These are phyloP conservation scores for Thunnus thynnus DNA, from an alignment of 2,113 vertebrate genomes.

Conservation along the genomic window DNA sequence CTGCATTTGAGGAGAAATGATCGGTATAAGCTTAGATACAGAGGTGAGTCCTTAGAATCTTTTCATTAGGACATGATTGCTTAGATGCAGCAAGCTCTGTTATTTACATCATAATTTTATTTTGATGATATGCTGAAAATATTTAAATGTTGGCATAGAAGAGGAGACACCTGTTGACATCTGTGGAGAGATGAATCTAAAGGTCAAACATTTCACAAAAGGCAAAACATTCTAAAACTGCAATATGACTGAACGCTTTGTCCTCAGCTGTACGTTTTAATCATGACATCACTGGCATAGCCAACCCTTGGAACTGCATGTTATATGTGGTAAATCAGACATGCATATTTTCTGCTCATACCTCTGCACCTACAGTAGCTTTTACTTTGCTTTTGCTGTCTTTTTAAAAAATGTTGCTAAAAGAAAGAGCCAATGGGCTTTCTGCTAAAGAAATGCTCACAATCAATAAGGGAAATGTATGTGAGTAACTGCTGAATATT, in stretches of 20 bases:
- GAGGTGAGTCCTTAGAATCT: not conserved
- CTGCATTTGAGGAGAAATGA: not conserved
- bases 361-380: not conserved
- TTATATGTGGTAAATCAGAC: not conserved
- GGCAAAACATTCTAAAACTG: too few relatives aligned
- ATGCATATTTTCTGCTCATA: conserved; percentile 22
- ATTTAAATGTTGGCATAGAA: too few relatives aligned
- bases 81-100: not conserved
- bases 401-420: conserved; percentile 35
- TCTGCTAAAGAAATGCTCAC: conserved; percentile 25
- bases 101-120: not conserved
- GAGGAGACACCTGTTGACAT: too few relatives aligned
- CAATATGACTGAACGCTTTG: not conserved
- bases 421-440: conserved; percentile 44
- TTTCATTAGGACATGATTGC: not conserved
- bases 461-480: conserved; percentile 61
- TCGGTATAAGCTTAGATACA: not conserved
- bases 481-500: conserved; percentile 31
- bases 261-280: conserved; percentile 10
- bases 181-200: too few relatives aligned
- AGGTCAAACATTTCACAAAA: too few relatives aligned
- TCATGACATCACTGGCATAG: conserved; percentile 1
- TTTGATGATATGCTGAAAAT: too few relatives aligned
- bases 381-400: not conserved
- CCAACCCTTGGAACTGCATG: not conserved